These are phyloP conservation scores for Eristalis pertinax DNA, from an alignment of 2,888 invertebrate species.

Conservation along the genomic window DNA sequence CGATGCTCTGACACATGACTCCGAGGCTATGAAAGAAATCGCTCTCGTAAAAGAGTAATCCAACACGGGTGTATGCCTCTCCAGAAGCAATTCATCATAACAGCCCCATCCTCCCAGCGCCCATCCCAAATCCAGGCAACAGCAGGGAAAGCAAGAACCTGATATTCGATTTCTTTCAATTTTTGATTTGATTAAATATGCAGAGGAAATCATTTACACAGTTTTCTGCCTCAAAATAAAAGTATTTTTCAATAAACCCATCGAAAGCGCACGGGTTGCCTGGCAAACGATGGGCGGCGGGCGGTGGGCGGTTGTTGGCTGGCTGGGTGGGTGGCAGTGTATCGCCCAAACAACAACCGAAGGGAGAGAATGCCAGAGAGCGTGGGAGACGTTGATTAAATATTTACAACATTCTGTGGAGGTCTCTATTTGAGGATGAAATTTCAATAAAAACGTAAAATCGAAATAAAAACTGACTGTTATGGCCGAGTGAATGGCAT, in stretches of 20 bases:
- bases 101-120: neutral
- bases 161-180: conserved; percentile 7
- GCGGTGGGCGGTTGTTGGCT: neutral
- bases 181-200: conserved; percentile 32
- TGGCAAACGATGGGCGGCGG: neutral
- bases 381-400: conserved; percentile 47
- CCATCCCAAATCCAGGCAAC: neutral
- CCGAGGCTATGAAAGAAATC: neutral
- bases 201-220: conserved; percentile 14
- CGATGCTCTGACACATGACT: neutral
- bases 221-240: conserved; percentile 1
- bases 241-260: neutral
- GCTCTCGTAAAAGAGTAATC: neutral
- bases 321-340: neutral
- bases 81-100: conserved; percentile 41
- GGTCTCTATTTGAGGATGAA: conserved; percentile 47
- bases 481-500: conserved; percentile 32
- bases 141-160: conserved; percentile 1
- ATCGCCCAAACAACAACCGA: neutral
- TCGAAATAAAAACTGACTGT: conserved; percentile 53
- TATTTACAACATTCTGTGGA: conserved; percentile 47
- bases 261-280: neutral
- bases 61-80: conserved; percentile 3
- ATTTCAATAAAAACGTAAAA: conserved; percentile 59
- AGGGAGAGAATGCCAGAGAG: neutral